phyloP scores from a whole-genome alignment of 2,797 vertebrate genomes.

The Tokudaia tokunoshimensis region DNA sequence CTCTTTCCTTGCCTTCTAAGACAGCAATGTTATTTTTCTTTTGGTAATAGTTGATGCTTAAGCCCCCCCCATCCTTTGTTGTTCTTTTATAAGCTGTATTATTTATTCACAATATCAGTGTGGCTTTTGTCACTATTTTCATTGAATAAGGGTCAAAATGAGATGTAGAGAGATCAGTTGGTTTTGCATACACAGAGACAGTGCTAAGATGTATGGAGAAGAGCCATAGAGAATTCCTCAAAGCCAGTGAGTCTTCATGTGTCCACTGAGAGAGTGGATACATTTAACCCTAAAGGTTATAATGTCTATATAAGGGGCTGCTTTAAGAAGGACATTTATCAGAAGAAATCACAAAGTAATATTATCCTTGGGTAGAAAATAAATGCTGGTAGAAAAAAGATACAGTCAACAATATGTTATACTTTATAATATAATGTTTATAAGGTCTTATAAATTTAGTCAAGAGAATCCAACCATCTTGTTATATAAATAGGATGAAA shows the following conservation, averaged over 20 bases:
- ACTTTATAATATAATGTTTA: not conserved
- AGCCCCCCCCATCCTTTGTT: slow-evolving; percentile 64
- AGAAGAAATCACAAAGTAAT: slow-evolving; percentile 16
- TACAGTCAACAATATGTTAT: not conserved
- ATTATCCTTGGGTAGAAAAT: not conserved
- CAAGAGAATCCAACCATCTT: slow-evolving; percentile 35
- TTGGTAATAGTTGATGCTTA: slow-evolving; percentile 63
- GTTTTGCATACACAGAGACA: slow-evolving; percentile 18
- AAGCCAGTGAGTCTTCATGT: not conserved
- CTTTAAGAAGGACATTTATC: not conserved
- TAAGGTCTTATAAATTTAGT: slow-evolving; percentile 50
- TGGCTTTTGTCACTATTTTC: slow-evolving; percentile 63
- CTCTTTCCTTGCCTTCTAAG: slow-evolving; percentile 53
- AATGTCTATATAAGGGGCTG: not conserved
- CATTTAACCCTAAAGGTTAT: slow-evolving; percentile 11
- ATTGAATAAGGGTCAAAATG: slow-evolving; percentile 62
- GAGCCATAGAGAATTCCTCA: not conserved
- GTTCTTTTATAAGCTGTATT: slow-evolving; percentile 49
- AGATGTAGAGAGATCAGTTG: slow-evolving; percentile 38
- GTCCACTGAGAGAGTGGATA: not conserved
- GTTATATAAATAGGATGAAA: slow-evolving; percentile 24
- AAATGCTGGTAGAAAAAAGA: not conserved
- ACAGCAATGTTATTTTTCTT: slow-evolving; percentile 59
- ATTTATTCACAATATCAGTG: slow-evolving; percentile 67
- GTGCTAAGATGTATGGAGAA: slow-evolving; percentile 15